Percentiles rank a stretch among this genome's conserved stretches.
These are phyloP conservation scores for Elgaria multicarinata DNA, from an alignment of 2,113 vertebrate genomes.

Conservation along the genomic window DNA sequence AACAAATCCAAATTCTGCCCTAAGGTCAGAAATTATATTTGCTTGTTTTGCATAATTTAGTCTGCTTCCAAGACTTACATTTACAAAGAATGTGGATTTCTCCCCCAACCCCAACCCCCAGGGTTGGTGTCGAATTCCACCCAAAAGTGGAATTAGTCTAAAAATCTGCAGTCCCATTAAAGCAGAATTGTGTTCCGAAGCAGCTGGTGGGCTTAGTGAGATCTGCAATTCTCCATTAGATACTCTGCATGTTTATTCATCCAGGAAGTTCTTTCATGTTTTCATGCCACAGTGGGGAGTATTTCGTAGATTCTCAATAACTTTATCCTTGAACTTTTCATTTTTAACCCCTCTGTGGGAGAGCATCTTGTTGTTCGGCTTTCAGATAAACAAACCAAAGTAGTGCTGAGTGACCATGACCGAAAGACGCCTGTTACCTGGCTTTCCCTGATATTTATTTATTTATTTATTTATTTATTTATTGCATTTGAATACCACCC, in stretches of 20 bases:
- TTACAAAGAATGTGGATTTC: slow-evolving; percentile 16
- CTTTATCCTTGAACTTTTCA: background rate
- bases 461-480: too few relatives aligned
- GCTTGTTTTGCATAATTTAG: background rate
- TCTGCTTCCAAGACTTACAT: background rate
- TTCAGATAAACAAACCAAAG: background rate
- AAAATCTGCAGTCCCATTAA: background rate
- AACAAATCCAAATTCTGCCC: slow-evolving; percentile 20
- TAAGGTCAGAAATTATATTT: slow-evolving; percentile 14
- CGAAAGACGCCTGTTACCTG: background rate
- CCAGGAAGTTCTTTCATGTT: background rate
- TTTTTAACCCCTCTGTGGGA: background rate
- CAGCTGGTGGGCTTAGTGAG: background rate
- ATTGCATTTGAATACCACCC: too few relatives aligned
- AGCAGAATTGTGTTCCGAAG: background rate
- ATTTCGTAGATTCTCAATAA: background rate
- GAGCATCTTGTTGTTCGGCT: too few relatives aligned
- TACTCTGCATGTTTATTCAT: slow-evolving; percentile 12
- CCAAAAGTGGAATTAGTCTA: slow-evolving; percentile 1
- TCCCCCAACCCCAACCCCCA: background rate
- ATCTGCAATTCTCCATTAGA: background rate
- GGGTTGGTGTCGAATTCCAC: background rate
- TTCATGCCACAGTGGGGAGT: background rate
- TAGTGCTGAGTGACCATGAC: background rate
- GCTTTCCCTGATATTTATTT: too few relatives aligned